A percentile compares a stretch with the other conserved stretches of the same genome.
phyloP scores from a whole-genome alignment of 1,140 invertebrate genomes.

The Temnothorax curvispinosus region DNA sequence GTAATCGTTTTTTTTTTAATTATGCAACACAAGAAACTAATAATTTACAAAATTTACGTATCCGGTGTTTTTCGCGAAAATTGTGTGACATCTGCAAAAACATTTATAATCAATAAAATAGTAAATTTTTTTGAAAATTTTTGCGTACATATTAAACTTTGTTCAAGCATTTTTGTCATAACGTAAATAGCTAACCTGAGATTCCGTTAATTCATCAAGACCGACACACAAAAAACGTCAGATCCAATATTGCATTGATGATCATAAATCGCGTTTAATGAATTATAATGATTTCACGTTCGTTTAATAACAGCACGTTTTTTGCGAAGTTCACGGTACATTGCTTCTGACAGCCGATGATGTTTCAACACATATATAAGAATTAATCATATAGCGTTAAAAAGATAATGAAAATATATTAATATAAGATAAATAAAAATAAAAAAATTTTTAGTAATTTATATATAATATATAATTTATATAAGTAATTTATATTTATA shows the following conservation, averaged over 20 bases:
- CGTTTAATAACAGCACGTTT: slow-evolving; percentile 33
- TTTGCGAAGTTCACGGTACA: not conserved
- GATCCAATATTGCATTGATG: slow-evolving; percentile 22
- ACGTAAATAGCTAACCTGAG: not conserved
- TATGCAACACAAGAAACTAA: not conserved
- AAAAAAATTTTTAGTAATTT: not conserved
- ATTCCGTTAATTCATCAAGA: slow-evolving; percentile 36
- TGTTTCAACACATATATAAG: not conserved
- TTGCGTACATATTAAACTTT: not conserved
- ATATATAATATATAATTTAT: not conserved
- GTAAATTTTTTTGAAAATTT: not conserved
- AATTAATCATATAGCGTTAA: not conserved
- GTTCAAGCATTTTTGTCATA: not conserved
- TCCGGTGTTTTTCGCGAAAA: not conserved
- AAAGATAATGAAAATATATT: not conserved
- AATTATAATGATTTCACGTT: slow-evolving; percentile 52
- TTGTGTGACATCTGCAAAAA: not conserved
- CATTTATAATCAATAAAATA: not conserved
- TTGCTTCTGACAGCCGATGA: slow-evolving; percentile 8
- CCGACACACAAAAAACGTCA: not conserved
- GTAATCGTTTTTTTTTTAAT: not conserved
- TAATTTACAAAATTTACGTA: not conserved
- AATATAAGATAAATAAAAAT: not conserved
- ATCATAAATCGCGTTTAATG: slow-evolving; percentile 53
- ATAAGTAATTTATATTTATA: too few relatives aligned